Evolutionary conservation across 1,140 invertebrate genomes (phyloP), one percentile per base, ranked within the genome.

Genomic region (Drosophila melanica): DNA sequence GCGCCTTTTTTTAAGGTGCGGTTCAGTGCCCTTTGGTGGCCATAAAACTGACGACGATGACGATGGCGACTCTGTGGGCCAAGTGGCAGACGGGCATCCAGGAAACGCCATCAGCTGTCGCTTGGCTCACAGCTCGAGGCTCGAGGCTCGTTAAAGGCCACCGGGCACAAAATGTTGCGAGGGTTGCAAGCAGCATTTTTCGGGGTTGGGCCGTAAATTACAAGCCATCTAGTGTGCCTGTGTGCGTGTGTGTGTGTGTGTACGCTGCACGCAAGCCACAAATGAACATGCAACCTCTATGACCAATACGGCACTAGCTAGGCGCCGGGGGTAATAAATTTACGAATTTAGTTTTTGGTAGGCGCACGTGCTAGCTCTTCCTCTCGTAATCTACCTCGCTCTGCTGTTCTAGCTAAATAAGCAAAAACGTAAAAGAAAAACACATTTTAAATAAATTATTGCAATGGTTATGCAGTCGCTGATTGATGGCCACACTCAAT

Each of bases 1-100:
- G 79, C 79, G 79, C 69, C 77, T 84, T 82, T 86, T 86, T 86
- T 87, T 89, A 84, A 87, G 84, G 84, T 89, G 84, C 84, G 84
- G 84, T 87, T 87, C 84, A 87, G 84, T 87, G 84, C 76, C 84
- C 84, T 89, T 86, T 75, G 84, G 73, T 82, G 84, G 72, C 73
- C 76, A 87, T 87, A 87, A 87, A 89, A 87, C 75, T 63, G 63
- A 76, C 72, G 66, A 60, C 35, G 55, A 45, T 54, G 71, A 30
- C 37, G 55, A 45, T 54, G 71, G 39, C 37, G 20, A 60, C 53
- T 58, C 54, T 62, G 35, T 78, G 44, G 74, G 57, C 79, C 75
- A 73, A 35, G 37, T 23, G 45, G 75, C 20, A 35, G 33, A 3
- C 16, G 39, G 1, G 58, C 11, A 42, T 33, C 35, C 70, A 86